These are phyloP conservation scores for Coracopsis vasa DNA, from an alignment of 2,113 vertebrate species.

Conservation along the genomic window DNA sequence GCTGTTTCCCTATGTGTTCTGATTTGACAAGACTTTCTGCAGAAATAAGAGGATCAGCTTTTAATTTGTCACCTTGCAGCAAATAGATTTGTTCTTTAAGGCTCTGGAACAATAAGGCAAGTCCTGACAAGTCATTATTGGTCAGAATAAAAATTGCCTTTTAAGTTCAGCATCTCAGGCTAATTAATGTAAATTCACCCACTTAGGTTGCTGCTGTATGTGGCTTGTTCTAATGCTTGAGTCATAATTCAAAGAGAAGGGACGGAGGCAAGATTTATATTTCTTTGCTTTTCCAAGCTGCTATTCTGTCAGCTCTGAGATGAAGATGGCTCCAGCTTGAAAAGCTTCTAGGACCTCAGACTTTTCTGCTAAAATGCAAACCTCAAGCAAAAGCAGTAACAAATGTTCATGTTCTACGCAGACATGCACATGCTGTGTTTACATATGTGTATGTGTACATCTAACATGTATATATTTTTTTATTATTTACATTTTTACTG, in stretches of 20 bases:
- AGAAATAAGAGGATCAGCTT: conserved; percentile 21
- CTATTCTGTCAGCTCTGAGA: not conserved
- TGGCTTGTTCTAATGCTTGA: conserved; percentile 25
- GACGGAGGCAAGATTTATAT: not conserved
- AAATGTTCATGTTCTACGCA: not conserved
- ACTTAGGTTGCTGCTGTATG: conserved; percentile 8
- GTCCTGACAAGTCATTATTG: conserved; percentile 38
- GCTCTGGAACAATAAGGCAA: conserved; percentile 21
- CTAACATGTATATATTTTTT: not conserved
- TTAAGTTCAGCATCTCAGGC: conserved; percentile 40
- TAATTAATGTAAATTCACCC: conserved; percentile 50
- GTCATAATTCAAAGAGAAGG: conserved; percentile 33
- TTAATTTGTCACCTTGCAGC: conserved; percentile 5
- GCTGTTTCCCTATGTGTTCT: not conserved
- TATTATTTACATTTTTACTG: not conserved
- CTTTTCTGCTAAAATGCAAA: not conserved
- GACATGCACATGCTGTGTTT: not conserved
- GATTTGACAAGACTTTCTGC: not conserved
- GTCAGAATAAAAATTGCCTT: conserved; percentile 50
- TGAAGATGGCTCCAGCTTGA: not conserved
- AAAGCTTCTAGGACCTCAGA: not conserved
- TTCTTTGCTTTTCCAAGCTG: not conserved
- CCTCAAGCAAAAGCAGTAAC: not conserved
- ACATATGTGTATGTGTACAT: not conserved
- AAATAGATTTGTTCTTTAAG: conserved; percentile 19